phyloP scores from a whole-genome alignment of 2,113 vertebrate species.

The Sorex araneus region DNA sequence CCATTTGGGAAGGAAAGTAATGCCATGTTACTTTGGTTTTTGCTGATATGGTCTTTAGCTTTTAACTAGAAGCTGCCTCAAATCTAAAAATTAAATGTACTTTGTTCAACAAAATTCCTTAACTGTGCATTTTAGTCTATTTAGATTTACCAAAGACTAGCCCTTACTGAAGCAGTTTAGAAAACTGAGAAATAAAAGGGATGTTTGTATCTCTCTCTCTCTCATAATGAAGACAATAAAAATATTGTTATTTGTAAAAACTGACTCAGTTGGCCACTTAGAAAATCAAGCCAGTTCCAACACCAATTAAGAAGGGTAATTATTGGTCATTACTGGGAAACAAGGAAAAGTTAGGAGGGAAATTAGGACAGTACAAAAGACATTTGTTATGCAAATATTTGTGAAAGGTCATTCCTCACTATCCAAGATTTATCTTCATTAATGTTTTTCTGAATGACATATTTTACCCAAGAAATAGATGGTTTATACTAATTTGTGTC shows the following conservation, averaged over 20 bases:
- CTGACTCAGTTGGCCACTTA: conserved; percentile 19
- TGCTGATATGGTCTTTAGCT: conserved; percentile 53
- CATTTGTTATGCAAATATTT: background rate
- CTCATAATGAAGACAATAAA: conserved; percentile 60
- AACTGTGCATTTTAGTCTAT: conserved; percentile 33
- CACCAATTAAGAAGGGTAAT: conserved; percentile 39
- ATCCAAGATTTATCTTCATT: background rate
- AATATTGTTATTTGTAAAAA: conserved; percentile 51
- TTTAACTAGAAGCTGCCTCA: conserved; percentile 60
- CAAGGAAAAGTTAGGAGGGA: background rate
- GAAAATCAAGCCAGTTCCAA: conserved; percentile 53
- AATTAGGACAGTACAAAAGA: background rate
- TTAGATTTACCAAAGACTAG: conserved; percentile 33
- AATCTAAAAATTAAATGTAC: conserved; percentile 48
- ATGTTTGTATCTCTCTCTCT: conserved; percentile 48
- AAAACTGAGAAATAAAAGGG: conserved; percentile 34
- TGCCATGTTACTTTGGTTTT: conserved; percentile 65
- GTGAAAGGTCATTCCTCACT: conserved; percentile 1
- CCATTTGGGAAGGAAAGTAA: conserved; percentile 52
- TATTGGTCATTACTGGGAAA: conserved; percentile 58
- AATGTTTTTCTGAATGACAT: conserved; percentile 9
- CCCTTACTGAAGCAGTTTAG: conserved; percentile 4
- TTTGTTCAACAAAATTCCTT: conserved; percentile 51
- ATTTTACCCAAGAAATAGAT: conserved; percentile 19
- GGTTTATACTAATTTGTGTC: conserved; percentile 17